Evolutionary conservation across 2,113 vertebrate species (phyloP).

Genomic region (Coryphaenoides rupestris): DNA sequence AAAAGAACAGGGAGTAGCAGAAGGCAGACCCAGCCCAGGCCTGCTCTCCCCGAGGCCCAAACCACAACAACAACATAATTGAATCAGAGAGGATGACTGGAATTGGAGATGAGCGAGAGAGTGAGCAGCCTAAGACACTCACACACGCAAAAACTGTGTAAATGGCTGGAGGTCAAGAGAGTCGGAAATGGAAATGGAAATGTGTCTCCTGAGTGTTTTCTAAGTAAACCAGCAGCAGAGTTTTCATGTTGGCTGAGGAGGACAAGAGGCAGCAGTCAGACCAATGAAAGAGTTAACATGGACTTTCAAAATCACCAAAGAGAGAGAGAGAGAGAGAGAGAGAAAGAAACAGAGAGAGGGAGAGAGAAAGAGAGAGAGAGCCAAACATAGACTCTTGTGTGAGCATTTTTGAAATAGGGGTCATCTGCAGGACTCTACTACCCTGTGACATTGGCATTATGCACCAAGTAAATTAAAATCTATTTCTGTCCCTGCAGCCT

Average conservation of each 20-base stretch:
- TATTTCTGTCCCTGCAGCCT: conserved; percentile 16
- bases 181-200: background rate
- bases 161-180: conserved; percentile 25
- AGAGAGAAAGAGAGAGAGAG: conserved; percentile 25
- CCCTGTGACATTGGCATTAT: conserved; percentile 32
- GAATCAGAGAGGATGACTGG: conserved; percentile 17
- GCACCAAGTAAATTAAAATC: conserved; percentile 25
- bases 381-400: background rate
- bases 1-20: background rate
- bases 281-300: conserved; percentile 29
- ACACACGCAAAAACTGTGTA: conserved; percentile 9
- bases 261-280: background rate
- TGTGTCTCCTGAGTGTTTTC: conserved; percentile 8
- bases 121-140: background rate
- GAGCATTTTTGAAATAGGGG: conserved; percentile 18
- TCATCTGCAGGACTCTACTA: conserved; percentile 26
- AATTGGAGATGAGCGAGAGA: conserved; percentile 18
- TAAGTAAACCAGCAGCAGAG: conserved; percentile 24
- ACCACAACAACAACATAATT: conserved; percentile 12
- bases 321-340: too few species aligned
- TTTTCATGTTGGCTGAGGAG: conserved; percentile 34
- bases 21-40: background rate
- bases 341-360: too few species aligned
- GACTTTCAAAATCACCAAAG: conserved; percentile 18
- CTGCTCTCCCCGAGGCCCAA: too few species aligned